These are phyloP conservation scores for Sarcophilus harrisii DNA, from an alignment of 2,797 vertebrate genomes.

Conservation along the genomic window DNA sequence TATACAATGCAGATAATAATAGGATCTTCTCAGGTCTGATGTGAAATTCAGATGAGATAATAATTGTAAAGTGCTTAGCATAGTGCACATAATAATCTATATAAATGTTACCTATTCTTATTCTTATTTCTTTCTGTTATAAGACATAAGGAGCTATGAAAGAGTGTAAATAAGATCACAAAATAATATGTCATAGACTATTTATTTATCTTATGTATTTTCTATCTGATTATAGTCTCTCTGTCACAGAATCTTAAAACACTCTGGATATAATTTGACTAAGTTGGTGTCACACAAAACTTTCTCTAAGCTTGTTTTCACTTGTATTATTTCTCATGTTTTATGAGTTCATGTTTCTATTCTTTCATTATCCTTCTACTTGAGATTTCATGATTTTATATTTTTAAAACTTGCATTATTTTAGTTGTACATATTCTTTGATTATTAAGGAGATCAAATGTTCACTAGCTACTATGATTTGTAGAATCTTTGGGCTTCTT, in stretches of 20 bases:
- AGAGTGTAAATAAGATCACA: not conserved
- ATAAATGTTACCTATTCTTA: not conserved
- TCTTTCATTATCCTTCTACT: not conserved
- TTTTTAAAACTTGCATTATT: not conserved
- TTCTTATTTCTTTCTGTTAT: not conserved
- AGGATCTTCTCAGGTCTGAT: not conserved
- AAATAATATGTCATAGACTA: not conserved
- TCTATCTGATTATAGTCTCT: not conserved
- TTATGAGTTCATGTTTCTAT: too few relatives aligned
- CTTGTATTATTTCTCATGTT: not conserved
- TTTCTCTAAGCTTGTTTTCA: not conserved
- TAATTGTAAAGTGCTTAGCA: not conserved
- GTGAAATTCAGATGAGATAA: not conserved
- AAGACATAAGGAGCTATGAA: not conserved
- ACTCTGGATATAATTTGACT: not conserved
- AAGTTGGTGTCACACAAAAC: not conserved
- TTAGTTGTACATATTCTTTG: not conserved
- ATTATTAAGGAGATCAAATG: not conserved
- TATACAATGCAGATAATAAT: not conserved
- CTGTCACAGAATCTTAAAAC: not conserved
- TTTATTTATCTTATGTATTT: not conserved
- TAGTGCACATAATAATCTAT: not conserved
- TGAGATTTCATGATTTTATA: not conserved
- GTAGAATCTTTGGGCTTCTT: not conserved
- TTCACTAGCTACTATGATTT: not conserved